Base-by-base conservation (phyloP, 2,113 vertebrate species). In the Oncorhynchus clarkii region DNA sequence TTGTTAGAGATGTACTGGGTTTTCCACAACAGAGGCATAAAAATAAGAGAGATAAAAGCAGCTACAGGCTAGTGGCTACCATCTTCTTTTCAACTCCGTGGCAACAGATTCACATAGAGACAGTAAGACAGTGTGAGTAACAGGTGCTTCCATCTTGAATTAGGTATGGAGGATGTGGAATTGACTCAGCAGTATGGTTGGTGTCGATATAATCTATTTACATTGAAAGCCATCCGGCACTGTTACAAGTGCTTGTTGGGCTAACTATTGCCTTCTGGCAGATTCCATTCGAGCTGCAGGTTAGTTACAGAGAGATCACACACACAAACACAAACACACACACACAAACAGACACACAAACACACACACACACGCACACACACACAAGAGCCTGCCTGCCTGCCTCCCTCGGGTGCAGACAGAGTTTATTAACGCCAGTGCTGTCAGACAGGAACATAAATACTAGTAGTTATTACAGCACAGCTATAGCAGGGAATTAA, bases 371-470 rank as follows among this genome's bases (percentile, higher is more conserved):
- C 27, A 70, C 59, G 22, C 59, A n/a, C n/a, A 20, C 60, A 64
- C 60, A 64, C 60, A 64, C 60, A 6, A n/a, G 5, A 31, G 29
- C 27, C 27, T 27, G 18, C 31, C 67, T 18, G 26, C 57, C 29
- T 22, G 27, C 45, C n/a, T 66, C 60, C 39, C 69, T 22, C 26
- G 71, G 67, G 48, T 49, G 6, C 45, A 31, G 59, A 27, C 39
- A 22, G 45, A 81, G 75, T 78, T 81, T 78, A 81, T 81, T 81
- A 81, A 72, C 68, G 62, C 34, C 60, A 70, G 60, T 67, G 18
- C 67, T 71, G 39, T 29, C 75, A 69, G 80, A 81, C 75, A 81
- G 22, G 67, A 31, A 51, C 80, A 78, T 81, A 71, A 81, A 81
- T 81, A 74, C 59, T 22, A 20, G 27, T 31, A 81, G 73, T 78